A percentile compares a stretch with the other conserved stretches of the same genome.
These are phyloP conservation scores for Pelecanoides urinatrix DNA, from an alignment of 2,113 vertebrate genomes.

Conservation along the genomic window DNA sequence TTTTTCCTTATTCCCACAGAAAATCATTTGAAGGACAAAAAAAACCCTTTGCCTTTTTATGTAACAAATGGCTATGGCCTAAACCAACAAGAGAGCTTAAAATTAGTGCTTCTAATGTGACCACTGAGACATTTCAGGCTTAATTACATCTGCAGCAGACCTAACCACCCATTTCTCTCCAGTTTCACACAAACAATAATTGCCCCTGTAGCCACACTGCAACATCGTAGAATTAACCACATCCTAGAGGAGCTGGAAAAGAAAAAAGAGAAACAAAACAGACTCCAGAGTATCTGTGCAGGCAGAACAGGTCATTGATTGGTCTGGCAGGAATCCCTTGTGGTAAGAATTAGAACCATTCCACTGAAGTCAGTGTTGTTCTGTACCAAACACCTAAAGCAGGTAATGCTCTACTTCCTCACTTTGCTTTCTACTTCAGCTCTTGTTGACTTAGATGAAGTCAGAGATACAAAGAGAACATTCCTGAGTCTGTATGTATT, in stretches of 20 bases:
- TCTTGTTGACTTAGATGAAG: neutral
- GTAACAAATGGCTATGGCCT: constrained; percentile 8
- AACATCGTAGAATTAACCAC: constrained; percentile 45
- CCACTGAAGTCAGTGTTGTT: neutral
- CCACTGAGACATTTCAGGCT: constrained; percentile 51
- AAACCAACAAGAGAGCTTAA: constrained; percentile 6
- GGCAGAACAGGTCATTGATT: neutral
- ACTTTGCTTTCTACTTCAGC: neutral
- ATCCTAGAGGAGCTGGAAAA: constrained; percentile 27
- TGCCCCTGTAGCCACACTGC: neutral
- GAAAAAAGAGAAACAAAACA: neutral
- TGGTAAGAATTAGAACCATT: neutral
- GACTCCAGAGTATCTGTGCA: neutral
- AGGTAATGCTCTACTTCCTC: neutral
- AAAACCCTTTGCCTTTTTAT: neutral
- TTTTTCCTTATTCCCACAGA: neutral
- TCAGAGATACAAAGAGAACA: neutral
- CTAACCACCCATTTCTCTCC: constrained; percentile 42
- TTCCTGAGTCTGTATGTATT: neutral
- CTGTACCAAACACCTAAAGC: neutral
- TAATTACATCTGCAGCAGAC: constrained; percentile 50
- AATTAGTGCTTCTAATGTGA: constrained; percentile 43
- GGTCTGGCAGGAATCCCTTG: neutral
- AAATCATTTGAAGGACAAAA: constrained; percentile 15
- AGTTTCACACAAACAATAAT: constrained; percentile 43